Evolutionary conservation across 2,888 invertebrate species (phyloP), one percentile per base, ranked within the genome.

Genomic region (Ectropis crepuscularia): DNA sequence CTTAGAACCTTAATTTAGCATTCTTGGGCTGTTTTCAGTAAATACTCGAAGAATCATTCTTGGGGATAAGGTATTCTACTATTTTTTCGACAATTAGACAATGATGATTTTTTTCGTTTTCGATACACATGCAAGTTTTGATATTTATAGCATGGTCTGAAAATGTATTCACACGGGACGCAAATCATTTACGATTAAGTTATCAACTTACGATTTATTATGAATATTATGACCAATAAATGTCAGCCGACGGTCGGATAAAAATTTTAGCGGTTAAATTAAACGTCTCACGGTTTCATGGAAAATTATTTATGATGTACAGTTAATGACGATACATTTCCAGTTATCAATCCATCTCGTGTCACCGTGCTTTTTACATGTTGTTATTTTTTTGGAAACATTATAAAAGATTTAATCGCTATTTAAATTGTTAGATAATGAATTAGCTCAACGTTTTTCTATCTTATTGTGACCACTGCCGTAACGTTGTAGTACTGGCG

Each of bases 201-300:
- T 85, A 85, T 86, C 82, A 84, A 80, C 74, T 78, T 69, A 73
- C 78, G 76, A 85, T 85, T 86, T 85, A 86, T 82, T 43, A 53
- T 46, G 49, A 53, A 51, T 59, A 53, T 46, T 61, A 75, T 71
- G 71, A 66, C 76, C 82, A 83, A 84, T 86, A 84, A 85, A 81
- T 77, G 83, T 83, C 83, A 81, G 74, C 10, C 47, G 9, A 50
- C 37, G 50, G 49, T 36, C 46, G 11, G 41, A 53, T 48, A 38
- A 54, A 5, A 36, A 41, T 42, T 55, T 54, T n/a, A 49, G 48
- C 38, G 43, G 16, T 49, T 42, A 38, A 43, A 50, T 10, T 49
- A 50, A 61, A 50, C 11, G 49, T 36, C 53, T n/a, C 37, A 7
- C 36, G 46, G 46, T 55, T 55, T 46, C 39, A 49, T 16, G 47